phyloP scores from a whole-genome alignment of 2,797 vertebrate genomes.

The Rhynchotus rufescens region DNA sequence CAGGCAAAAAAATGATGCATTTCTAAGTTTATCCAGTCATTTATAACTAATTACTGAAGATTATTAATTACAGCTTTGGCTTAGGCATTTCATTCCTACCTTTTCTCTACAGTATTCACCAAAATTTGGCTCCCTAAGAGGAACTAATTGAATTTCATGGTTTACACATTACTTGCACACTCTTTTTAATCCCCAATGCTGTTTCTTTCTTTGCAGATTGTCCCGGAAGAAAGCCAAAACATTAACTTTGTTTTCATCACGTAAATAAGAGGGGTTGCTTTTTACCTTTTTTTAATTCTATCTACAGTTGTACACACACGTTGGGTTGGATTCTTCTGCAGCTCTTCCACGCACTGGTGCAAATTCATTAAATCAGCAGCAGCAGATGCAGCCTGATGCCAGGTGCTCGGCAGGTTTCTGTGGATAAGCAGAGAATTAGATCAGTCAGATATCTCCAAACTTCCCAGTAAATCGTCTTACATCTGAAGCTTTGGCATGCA shows the following conservation, averaged over 20 bases:
- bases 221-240: conserved; percentile 75
- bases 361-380: conserved; percentile 23
- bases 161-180: conserved; percentile 72
- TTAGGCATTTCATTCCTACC: conserved; percentile 73
- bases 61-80: conserved; percentile 74
- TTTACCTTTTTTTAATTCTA: conserved; percentile 40
- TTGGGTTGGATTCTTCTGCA: conserved; percentile 33
- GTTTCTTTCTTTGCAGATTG: conserved; percentile 59
- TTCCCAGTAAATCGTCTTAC: not conserved
- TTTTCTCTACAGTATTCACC: conserved; percentile 78
- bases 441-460: not conserved
- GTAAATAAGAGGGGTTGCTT: conserved; percentile 39
- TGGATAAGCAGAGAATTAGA: not conserved
- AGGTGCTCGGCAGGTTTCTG: not conserved
- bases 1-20: not conserved
- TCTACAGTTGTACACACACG: conserved; percentile 31
- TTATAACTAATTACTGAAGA: conserved; percentile 76
- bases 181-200: conserved; percentile 73
- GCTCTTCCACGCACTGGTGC: not conserved
- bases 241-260: conserved; percentile 62
- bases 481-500: not conserved
- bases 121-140: conserved; percentile 77
- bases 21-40: conserved; percentile 66
- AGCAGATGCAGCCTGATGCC: not conserved
- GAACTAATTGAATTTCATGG: conserved; percentile 81